Conservation (phyloP, 2,888 invertebrate genomes). For the Leucania comma region DNA sequence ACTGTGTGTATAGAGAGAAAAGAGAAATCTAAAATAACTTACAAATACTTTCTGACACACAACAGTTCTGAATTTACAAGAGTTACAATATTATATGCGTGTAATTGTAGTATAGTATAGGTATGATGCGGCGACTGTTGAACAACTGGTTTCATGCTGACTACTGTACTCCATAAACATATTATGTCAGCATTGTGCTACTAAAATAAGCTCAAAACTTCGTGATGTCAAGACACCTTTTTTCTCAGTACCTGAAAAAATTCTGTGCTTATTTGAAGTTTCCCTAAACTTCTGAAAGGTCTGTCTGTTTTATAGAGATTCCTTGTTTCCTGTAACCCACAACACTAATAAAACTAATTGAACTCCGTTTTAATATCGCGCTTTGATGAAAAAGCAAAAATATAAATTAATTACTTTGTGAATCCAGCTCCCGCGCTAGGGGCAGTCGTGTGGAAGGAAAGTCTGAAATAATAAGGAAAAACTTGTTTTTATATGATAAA, state of each 20-base stretch:
- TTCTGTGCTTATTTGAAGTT: not conserved
- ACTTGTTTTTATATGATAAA: slow-evolving; percentile 44
- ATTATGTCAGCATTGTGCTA: too few relatives aligned
- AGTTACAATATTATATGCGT: too few relatives aligned
- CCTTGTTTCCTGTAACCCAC: not conserved
- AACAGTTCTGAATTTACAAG: too few relatives aligned
- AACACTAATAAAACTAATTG: slow-evolving; percentile 21
- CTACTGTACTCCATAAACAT: too few relatives aligned
- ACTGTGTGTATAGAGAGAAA: too few relatives aligned
- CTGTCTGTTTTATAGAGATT: not conserved
- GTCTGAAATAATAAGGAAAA: slow-evolving; percentile 55
- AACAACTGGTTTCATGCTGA: too few relatives aligned
- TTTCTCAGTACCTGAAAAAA: not conserved
- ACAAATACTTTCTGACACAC: too few relatives aligned
- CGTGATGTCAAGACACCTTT: not conserved
- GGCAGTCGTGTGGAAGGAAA: slow-evolving; percentile 27
- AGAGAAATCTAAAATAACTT: too few relatives aligned
- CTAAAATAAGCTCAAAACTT: not conserved
- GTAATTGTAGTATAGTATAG: too few relatives aligned
- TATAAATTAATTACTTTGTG: slow-evolving; percentile 42
- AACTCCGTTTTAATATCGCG: slow-evolving; percentile 18
- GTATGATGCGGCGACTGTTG: too few relatives aligned
- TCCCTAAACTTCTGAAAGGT: not conserved
- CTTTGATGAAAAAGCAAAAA: slow-evolving; percentile 18
- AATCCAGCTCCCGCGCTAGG: slow-evolving; percentile 40